phyloP scores from a whole-genome alignment of 2,888 invertebrate genomes.

The Ophraella communa region DNA sequence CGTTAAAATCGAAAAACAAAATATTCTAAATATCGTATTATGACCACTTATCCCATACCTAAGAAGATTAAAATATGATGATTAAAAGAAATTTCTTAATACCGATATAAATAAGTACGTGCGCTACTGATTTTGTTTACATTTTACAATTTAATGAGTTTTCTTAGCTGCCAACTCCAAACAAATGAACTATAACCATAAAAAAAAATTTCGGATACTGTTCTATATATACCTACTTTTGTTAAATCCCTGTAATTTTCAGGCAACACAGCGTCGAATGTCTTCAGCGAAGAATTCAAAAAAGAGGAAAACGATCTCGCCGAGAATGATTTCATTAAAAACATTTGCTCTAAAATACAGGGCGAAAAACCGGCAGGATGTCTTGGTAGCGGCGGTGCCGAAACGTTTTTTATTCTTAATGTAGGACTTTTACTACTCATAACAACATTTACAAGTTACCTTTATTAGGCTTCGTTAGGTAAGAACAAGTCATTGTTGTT shows the following conservation, averaged over 20 bases:
- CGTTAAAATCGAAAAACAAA: no score
- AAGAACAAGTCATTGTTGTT: constrained; percentile 25
- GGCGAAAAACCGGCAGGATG: constrained; percentile 40
- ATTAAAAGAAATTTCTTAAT: no score
- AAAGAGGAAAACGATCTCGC: constrained; percentile 40
- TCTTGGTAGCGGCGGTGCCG: constrained; percentile 25
- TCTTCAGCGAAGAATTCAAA: constrained; percentile 41
- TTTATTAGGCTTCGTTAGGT: constrained; percentile 36
- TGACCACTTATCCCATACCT: no score
- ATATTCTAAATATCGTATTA: no score
- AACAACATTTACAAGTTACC: constrained; percentile 31
- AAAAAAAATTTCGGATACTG: no score
- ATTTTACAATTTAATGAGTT: no score
- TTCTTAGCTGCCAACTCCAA: no score
- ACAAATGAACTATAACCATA: no score
- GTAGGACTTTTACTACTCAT: constrained; percentile 31
- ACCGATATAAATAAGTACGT: no score
- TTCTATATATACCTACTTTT: no score
- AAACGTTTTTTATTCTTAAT: constrained; percentile 20
- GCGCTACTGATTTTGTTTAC: no score
- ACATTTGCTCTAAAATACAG: constrained; percentile 39
- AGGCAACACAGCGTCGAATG: constrained; percentile 33
- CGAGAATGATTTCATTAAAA: constrained; percentile 39
- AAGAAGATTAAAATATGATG: no score
- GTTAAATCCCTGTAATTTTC: background rate